Conservation (phyloP, 2,113 vertebrate species). For the Rhea americana region DNA sequence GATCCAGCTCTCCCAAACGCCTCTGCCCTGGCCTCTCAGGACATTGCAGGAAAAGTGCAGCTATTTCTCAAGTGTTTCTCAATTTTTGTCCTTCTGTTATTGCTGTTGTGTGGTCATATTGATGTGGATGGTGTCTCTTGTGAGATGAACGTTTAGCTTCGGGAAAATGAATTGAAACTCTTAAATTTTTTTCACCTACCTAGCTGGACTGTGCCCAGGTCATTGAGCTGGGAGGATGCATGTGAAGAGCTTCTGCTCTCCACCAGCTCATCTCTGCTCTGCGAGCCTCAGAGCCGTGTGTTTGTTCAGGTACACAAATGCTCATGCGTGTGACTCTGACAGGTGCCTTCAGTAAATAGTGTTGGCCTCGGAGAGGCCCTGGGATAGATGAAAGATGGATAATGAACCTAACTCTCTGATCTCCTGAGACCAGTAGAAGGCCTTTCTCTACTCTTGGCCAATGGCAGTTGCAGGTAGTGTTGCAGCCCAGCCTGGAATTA, state of each 20-base stretch:
- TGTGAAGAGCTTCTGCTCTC: not conserved
- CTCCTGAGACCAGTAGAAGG: not conserved
- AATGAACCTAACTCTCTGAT: not conserved
- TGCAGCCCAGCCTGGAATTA: not conserved
- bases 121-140: not conserved
- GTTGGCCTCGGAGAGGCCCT: not conserved
- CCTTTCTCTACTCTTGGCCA: not conserved
- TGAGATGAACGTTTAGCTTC: not conserved
- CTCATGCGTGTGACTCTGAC: not conserved
- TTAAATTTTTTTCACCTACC: not conserved
- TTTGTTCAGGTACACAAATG: not conserved
- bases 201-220: not conserved
- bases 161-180: accelerated
- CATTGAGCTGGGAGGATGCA: accelerated
- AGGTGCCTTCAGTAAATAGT: not conserved
- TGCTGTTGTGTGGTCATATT: not conserved
- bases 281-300: not conserved
- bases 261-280: accelerated
- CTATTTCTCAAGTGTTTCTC: not conserved
- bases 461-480: not conserved
- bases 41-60: not conserved
- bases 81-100: not conserved
- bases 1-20: not conserved
- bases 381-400: not conserved
- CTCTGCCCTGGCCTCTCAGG: not conserved